Evolutionary conservation across 2,797 vertebrate genomes (phyloP).

Genomic region (Muscicapa striata): DNA sequence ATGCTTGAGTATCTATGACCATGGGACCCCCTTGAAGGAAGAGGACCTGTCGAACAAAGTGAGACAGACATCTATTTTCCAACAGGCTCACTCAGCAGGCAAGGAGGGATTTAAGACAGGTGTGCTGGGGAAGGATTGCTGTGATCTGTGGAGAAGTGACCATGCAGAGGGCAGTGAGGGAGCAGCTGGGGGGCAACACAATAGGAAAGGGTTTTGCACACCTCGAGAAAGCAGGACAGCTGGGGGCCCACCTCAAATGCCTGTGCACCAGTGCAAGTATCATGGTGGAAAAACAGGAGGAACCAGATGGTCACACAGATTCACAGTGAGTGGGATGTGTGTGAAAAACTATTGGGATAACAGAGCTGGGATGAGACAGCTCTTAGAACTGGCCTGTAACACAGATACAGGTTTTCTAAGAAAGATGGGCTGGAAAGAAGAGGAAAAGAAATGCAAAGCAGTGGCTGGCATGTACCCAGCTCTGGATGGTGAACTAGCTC

Average conservation of each 20-base stretch:
- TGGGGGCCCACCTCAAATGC: background rate
- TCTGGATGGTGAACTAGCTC: background rate
- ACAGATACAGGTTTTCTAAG: background rate
- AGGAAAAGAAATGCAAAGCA: background rate
- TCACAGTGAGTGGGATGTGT: background rate
- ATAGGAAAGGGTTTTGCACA: background rate
- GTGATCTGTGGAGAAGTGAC: background rate
- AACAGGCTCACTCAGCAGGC: background rate
- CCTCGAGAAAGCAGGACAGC: background rate
- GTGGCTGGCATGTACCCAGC: background rate
- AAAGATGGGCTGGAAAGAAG: background rate
- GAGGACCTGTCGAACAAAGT: background rate
- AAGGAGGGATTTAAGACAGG: background rate
- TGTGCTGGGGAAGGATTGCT: accelerated
- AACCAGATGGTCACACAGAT: background rate
- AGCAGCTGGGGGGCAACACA: background rate
- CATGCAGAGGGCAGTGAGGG: background rate
- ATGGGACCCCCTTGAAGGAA: background rate
- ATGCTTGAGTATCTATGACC: accelerated
- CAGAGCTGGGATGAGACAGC: background rate
- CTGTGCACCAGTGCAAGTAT: background rate
- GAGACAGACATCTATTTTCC: background rate
- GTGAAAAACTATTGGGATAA: background rate
- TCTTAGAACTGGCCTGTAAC: background rate
- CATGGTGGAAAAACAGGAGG: background rate